Conservation (phyloP, 2,888 invertebrate genomes). For the Halocaridina rubra region DNA sequence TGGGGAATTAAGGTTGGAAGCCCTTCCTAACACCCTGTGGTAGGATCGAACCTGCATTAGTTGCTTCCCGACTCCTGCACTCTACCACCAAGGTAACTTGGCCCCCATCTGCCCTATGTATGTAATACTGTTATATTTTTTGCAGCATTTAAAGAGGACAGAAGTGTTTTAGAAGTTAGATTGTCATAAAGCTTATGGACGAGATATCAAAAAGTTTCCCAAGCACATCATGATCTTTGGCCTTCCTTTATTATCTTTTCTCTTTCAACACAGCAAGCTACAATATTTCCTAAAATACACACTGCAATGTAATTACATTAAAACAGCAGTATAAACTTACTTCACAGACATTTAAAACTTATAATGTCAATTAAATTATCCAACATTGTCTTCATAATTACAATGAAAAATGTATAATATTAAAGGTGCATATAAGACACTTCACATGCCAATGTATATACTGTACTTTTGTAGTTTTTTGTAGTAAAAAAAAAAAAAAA, state of each 20-base stretch:
- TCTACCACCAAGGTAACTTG: no score
- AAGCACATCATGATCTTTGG: neutral
- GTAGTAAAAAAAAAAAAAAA: neutral
- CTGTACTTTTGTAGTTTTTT: no score
- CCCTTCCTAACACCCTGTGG: no score
- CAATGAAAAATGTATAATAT: constrained; percentile 31
- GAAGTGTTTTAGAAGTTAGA: no score
- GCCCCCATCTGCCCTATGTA: no score
- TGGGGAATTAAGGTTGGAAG: no score
- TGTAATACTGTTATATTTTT: no score
- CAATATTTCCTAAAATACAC: constrained; percentile 26
- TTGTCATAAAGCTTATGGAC: neutral
- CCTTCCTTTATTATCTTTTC: neutral
- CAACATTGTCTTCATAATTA: constrained; percentile 28
- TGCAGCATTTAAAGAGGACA: no score
- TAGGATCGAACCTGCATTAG: no score
- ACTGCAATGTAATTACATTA: constrained; percentile 42
- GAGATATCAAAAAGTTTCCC: neutral
- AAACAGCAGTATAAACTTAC: constrained; percentile 48
- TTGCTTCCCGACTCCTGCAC: no score
- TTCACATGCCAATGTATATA: constrained; percentile 38
- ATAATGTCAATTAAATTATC: constrained; percentile 30
- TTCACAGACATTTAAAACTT: constrained; percentile 44
- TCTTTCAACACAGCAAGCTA: constrained; percentile 16
- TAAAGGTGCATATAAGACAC: constrained; percentile 42